Evolutionary conservation across 2,113 vertebrate species (phyloP).

Genomic region (Oriolus oriolus): DNA sequence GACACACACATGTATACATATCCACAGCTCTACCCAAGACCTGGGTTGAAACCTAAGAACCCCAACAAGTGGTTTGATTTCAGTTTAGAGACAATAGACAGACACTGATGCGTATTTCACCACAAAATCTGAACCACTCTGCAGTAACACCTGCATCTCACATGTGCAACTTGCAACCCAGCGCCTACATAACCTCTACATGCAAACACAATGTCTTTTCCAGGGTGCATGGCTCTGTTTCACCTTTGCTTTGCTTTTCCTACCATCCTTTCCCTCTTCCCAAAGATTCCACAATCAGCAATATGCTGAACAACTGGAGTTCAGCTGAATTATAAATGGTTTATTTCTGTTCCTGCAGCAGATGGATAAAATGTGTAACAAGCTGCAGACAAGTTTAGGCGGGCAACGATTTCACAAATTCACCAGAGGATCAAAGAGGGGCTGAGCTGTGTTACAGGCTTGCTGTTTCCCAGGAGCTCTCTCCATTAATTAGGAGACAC

Average conservation of each 20-base stretch:
- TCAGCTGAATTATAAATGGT: neutral
- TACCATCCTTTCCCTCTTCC: neutral
- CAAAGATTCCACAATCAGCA: neutral
- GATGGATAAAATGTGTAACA: slow-evolving; percentile 42
- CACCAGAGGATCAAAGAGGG: slow-evolving; percentile 22
- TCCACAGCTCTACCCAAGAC: neutral
- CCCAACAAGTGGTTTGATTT: neutral
- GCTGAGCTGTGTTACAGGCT: neutral
- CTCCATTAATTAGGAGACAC: slow-evolving; percentile 34
- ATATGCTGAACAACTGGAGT: neutral
- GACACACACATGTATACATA: rapidly evolving
- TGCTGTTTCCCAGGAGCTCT: slow-evolving; percentile 33
- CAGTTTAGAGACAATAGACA: neutral
- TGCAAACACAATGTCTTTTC: neutral
- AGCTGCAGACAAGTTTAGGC: slow-evolving; percentile 29
- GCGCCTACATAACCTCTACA: neutral
- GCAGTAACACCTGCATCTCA: neutral
- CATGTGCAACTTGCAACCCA: neutral
- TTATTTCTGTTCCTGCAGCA: slow-evolving; percentile 26
- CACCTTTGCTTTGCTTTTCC: neutral
- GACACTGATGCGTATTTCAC: neutral
- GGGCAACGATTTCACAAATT: neutral
- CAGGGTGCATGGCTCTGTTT: neutral
- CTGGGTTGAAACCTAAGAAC: neutral
- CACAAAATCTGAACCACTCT: neutral